phyloP scores from a whole-genome alignment of 2,797 vertebrate species.

The Poeciliopsis presidionis region DNA sequence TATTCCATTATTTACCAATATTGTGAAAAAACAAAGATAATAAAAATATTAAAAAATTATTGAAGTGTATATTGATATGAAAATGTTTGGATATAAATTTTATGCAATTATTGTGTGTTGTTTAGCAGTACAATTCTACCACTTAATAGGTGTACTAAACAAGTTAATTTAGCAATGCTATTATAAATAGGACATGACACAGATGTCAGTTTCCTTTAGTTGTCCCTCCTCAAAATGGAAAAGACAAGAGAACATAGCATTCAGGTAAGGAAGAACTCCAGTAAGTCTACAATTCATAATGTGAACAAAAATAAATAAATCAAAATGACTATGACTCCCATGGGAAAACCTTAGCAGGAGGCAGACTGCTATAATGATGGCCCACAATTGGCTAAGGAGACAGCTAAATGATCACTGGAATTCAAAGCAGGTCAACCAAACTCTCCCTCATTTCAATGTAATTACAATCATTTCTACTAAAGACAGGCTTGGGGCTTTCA shows the following conservation, averaged over 20 bases:
- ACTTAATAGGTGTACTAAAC: background rate
- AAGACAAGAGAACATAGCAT: background rate
- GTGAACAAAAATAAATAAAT: background rate
- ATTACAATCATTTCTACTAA: conserved; percentile 63
- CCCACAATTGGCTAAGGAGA: conserved; percentile 35
- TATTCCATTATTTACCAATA: background rate
- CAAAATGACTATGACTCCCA: background rate
- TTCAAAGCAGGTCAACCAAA: conserved; percentile 52
- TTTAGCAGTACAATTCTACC: background rate
- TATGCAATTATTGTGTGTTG: background rate
- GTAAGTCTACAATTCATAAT: background rate
- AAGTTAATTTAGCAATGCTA: background rate
- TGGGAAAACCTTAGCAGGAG: conserved; percentile 7
- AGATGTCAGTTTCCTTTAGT: background rate
- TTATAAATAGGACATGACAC: background rate
- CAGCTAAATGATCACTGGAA: conserved; percentile 41
- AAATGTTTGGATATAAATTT: background rate
- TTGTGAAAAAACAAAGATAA: background rate
- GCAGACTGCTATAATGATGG: conserved; percentile 26
- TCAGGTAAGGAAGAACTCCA: background rate
- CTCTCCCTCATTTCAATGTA: conserved; percentile 46
- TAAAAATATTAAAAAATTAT: background rate
- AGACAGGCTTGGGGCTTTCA: conserved; percentile 41
- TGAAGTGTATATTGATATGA: background rate
- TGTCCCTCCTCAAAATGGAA: background rate